A percentile compares a stretch with the other conserved stretches of the same genome.
Evolutionary conservation across 1,140 invertebrate species (phyloP).

Genomic region (Orius laevigatus): DNA sequence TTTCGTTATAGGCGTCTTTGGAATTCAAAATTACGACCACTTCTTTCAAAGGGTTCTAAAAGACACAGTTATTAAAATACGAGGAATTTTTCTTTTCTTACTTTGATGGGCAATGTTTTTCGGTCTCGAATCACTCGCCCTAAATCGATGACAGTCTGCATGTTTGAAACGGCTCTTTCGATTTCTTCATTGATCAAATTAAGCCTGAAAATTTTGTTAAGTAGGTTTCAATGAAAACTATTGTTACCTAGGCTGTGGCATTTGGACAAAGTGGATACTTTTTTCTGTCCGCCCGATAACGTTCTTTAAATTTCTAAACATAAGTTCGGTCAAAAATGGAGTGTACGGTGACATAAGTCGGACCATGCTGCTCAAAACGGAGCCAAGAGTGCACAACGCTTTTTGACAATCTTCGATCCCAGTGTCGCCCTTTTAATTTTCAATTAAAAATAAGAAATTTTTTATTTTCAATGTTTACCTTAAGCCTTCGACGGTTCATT

Average conservation of each 20-base stretch:
- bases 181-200: slow-evolving; percentile 68
- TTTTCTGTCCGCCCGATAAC: slow-evolving; percentile 31
- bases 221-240: too few relatives aligned
- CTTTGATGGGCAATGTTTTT: slow-evolving; percentile 84
- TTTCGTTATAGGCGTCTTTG: slow-evolving; percentile 56
- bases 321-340: slow-evolving; percentile 89
- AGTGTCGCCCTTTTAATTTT: slow-evolving; percentile 48
- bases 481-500: slow-evolving; percentile 81
- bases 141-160: slow-evolving; percentile 92
- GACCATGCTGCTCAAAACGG: slow-evolving; percentile 77
- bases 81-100: slow-evolving; percentile 6
- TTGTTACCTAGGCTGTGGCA: slow-evolving; percentile 47
- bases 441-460: slow-evolving; percentile 42
- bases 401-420: slow-evolving; percentile 55
- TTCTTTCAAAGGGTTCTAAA: slow-evolving; percentile 64
- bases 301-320: slow-evolving; percentile 73
- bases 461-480: slow-evolving; percentile 54
- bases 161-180: slow-evolving; percentile 73
- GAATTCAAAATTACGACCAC: slow-evolving; percentile 89
- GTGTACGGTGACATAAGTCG: slow-evolving; percentile 93
- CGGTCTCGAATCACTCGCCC: slow-evolving; percentile 84
- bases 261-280: slow-evolving; percentile 79
- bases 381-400: slow-evolving; percentile 76
- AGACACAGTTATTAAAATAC: slow-evolving; percentile 39
- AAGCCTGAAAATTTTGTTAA: background rate